Evolutionary conservation across 2,797 vertebrate species (phyloP).

Genomic region (Peromyscus attwateri): DNA sequence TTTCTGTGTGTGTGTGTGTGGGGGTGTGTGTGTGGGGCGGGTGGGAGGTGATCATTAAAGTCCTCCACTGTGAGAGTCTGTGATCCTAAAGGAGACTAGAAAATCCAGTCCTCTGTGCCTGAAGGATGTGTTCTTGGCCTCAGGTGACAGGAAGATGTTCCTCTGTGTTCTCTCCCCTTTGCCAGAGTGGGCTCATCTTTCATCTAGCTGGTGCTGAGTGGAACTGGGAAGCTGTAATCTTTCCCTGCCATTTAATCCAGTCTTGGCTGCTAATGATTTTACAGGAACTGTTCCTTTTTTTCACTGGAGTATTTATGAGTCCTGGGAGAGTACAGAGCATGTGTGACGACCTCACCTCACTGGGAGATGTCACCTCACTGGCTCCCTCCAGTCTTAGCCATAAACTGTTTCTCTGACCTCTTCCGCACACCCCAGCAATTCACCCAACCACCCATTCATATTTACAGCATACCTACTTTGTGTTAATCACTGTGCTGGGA

Average conservation of each 20-base stretch:
- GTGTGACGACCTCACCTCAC: conserved; percentile 2
- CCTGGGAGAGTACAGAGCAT: not conserved
- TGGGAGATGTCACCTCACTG: not conserved
- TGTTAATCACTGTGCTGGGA: not conserved
- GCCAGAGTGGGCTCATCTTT: not conserved
- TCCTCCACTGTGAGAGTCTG: not conserved
- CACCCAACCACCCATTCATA: not conserved
- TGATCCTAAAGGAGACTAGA: not conserved
- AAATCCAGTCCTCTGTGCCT: not conserved
- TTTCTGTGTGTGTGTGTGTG: not conserved
- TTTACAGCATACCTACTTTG: not conserved
- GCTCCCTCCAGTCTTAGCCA: not conserved
- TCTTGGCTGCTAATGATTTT: conserved; percentile 50
- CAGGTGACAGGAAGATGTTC: not conserved
- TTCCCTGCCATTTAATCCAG: not conserved
- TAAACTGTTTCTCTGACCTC: conserved; percentile 16
- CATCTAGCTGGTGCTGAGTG: not conserved
- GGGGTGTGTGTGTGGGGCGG: not conserved
- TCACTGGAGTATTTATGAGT: conserved; percentile 8
- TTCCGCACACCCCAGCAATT: not conserved
- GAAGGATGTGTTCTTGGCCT: not conserved
- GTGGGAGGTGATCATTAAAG: not conserved
- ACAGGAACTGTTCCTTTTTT: conserved; percentile 21
- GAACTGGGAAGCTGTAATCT: not conserved
- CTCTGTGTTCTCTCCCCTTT: not conserved